These are phyloP conservation scores for Hypolimnas misippus DNA, from an alignment of 2,888 invertebrate species.

Conservation along the genomic window DNA sequence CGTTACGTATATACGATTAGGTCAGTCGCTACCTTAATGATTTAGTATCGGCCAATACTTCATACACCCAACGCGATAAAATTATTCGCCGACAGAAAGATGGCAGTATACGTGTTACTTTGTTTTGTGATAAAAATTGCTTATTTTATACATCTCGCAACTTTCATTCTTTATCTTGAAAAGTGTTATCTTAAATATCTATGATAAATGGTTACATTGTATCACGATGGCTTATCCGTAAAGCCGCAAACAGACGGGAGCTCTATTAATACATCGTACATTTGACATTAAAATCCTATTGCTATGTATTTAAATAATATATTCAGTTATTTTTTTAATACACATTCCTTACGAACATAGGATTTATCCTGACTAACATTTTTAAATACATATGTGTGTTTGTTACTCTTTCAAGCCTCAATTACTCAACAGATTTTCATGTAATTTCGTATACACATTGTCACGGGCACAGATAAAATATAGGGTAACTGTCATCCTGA, in stretches of 20 bases:
- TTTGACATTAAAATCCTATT: conserved; percentile 1
- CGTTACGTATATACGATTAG: too few relatives aligned
- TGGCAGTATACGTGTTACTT: neutral
- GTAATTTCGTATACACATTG: too few relatives aligned
- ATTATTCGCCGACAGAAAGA: too few relatives aligned
- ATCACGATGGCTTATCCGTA: conserved; percentile 10
- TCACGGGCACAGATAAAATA: too few relatives aligned
- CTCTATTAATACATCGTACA: conserved; percentile 15
- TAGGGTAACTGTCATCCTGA: too few relatives aligned
- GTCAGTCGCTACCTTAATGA: too few relatives aligned
- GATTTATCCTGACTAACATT: too few relatives aligned
- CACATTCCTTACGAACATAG: neutral
- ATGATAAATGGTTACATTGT: conserved; percentile 1
- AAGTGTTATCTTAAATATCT: neutral
- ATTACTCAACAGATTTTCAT: too few relatives aligned
- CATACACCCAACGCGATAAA: too few relatives aligned
- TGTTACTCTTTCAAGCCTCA: too few relatives aligned
- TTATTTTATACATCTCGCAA: neutral
- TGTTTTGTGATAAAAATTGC: neutral
- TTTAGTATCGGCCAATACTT: too few relatives aligned
- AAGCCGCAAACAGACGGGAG: conserved; percentile 16
- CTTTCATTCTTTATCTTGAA: neutral
- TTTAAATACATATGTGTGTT: too few relatives aligned
- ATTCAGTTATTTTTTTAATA: neutral
- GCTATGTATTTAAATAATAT: neutral